Conservation (phyloP, 2,113 vertebrate genomes). For the Rhadina sibilatrix region DNA sequence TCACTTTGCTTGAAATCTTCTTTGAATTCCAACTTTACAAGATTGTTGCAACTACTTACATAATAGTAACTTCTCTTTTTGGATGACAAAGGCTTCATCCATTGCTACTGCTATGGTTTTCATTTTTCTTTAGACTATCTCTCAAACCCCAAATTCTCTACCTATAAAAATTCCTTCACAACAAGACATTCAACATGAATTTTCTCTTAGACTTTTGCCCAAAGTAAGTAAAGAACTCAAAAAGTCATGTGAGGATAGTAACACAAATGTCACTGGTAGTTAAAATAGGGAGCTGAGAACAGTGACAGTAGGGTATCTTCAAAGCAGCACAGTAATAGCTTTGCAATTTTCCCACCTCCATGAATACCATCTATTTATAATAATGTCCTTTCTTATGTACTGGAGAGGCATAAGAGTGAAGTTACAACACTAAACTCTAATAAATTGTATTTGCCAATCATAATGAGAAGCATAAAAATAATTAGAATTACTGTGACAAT, state of each 20-base stretch:
- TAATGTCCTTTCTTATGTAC: not conserved
- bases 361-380: conserved; percentile 6
- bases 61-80: not conserved
- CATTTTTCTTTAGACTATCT: not conserved
- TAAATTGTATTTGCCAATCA: not conserved
- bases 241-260: not conserved
- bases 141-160: not conserved
- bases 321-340: not conserved
- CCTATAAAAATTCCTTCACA: not conserved
- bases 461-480: not conserved
- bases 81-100: not conserved
- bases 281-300: conserved; percentile 16
- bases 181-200: not conserved
- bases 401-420: not conserved
- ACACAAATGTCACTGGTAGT: not conserved
- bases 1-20: not conserved
- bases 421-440: not conserved
- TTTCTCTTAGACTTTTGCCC: not conserved
- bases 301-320: not conserved
- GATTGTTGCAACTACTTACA: not conserved
- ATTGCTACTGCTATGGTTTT: not conserved
- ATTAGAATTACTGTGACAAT: not conserved
- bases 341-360: conserved; percentile 8
- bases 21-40: not conserved
- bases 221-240: not conserved